Percentiles rank a stretch among this genome's conserved stretches.
These are phyloP conservation scores for Acrossocheilus fasciatus DNA, from an alignment of 2,797 vertebrate species.

Conservation along the genomic window DNA sequence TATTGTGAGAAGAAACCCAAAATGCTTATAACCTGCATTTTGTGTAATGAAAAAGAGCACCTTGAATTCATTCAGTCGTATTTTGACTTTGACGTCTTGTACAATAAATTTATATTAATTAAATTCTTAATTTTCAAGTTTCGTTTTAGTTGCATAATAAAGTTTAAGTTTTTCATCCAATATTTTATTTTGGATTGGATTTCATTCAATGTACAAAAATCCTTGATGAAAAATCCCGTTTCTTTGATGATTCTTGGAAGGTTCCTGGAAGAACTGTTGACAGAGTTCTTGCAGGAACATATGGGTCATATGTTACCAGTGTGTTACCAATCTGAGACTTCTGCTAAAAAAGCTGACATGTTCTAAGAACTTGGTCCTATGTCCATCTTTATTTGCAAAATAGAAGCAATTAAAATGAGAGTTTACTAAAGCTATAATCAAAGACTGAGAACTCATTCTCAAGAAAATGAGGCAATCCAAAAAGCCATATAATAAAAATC, in stretches of 20 bases:
- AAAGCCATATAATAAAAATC: not conserved
- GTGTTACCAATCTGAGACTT: not conserved
- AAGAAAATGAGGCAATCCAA: not conserved
- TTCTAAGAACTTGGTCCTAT: conserved; percentile 7
- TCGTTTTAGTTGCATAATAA: not conserved
- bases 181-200: not conserved
- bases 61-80: no score
- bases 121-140: not conserved
- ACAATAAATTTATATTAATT: no score
- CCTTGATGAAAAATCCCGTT: no score
- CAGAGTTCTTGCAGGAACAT: not conserved
- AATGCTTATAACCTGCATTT: no score
- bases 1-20: no score
- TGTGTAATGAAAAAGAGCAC: no score
- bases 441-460: not conserved
- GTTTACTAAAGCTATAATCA: not conserved
- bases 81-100: no score
- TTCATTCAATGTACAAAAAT: not conserved
- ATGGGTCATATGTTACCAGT: not conserved
- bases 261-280: not conserved
- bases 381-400: not conserved
- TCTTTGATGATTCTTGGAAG: not conserved
- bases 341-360: not conserved
- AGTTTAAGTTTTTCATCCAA: not conserved
- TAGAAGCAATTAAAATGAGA: not conserved